These are phyloP conservation scores for Nannospalax galili DNA, from an alignment of 2,113 vertebrate species.

Conservation along the genomic window DNA sequence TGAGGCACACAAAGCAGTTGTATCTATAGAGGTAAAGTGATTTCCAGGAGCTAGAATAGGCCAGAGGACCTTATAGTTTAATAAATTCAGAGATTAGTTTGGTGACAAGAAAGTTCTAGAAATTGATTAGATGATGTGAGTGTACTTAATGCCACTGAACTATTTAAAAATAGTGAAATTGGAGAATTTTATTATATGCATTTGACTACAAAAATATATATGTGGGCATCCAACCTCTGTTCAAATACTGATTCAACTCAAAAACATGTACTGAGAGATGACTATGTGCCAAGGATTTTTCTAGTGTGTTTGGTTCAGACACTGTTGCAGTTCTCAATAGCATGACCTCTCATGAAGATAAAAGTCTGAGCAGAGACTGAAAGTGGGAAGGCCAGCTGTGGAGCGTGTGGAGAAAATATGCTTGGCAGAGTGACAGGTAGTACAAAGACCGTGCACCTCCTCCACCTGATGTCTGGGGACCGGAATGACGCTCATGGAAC, in stretches of 20 bases:
- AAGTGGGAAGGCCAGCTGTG: neutral
- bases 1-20: neutral
- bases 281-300: neutral
- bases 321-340: neutral
- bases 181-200: neutral
- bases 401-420: neutral
- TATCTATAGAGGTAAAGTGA: neutral
- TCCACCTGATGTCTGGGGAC: neutral
- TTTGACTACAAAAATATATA: constrained; percentile 21
- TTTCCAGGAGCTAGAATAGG: neutral
- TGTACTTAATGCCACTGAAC: neutral
- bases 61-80: neutral
- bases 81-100: neutral
- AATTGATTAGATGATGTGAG: neutral
- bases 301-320: neutral
- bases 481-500: neutral
- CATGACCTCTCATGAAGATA: neutral
- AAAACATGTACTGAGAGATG: neutral
- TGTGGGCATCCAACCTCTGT: neutral
- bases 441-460: neutral
- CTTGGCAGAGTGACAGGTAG: neutral
- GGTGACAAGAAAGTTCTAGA: neutral
- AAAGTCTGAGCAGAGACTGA: neutral
- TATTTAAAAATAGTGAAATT: neutral
- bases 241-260: constrained; percentile 22